Evolutionary conservation across 2,797 vertebrate species (phyloP).

Genomic region (Onychomys leucogaster): DNA sequence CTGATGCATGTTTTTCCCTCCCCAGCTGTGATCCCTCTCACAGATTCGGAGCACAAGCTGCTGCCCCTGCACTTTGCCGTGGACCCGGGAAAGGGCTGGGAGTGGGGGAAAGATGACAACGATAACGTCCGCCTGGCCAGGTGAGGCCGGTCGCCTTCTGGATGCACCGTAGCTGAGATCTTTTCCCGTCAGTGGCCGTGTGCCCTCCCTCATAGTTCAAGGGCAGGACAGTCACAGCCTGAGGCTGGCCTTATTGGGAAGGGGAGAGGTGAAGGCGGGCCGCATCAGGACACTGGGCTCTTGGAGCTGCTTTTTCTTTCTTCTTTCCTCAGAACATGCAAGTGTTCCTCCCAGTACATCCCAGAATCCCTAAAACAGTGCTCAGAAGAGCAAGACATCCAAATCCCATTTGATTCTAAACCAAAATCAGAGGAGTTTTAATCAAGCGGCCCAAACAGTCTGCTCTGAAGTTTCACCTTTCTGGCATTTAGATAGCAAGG

Average conservation of each 20-base stretch:
- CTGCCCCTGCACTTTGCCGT: slow-evolving; percentile 97
- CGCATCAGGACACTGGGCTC: neutral
- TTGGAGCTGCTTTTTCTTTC: neutral
- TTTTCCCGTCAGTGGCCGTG: rapidly evolving
- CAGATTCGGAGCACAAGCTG: slow-evolving; percentile 97
- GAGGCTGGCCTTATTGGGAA: neutral
- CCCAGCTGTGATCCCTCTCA: slow-evolving; percentile 97
- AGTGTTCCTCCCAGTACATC: neutral
- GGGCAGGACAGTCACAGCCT: neutral
- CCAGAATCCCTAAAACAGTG: neutral
- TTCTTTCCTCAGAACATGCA: neutral
- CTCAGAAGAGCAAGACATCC: slow-evolving; percentile 26
- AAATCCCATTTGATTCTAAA: neutral
- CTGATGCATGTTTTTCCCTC: slow-evolving; percentile 40
- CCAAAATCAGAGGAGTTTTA: slow-evolving; percentile 38
- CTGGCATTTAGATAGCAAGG: slow-evolving; percentile 35
- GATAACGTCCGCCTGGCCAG: slow-evolving; percentile 96
- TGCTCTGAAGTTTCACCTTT: slow-evolving; percentile 49
- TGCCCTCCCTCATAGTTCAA: neutral
- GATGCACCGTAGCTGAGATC: neutral
- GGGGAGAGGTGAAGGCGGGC: neutral
- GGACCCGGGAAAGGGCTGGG: slow-evolving; percentile 97
- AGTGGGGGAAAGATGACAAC: slow-evolving; percentile 95
- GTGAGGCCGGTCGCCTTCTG: slow-evolving; percentile 83
- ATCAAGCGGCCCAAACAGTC: slow-evolving; percentile 43